Evolutionary conservation across 92 coral and sea anemone genomes (phyloP).

Genomic region (Parazoanthus atlanticus): DNA sequence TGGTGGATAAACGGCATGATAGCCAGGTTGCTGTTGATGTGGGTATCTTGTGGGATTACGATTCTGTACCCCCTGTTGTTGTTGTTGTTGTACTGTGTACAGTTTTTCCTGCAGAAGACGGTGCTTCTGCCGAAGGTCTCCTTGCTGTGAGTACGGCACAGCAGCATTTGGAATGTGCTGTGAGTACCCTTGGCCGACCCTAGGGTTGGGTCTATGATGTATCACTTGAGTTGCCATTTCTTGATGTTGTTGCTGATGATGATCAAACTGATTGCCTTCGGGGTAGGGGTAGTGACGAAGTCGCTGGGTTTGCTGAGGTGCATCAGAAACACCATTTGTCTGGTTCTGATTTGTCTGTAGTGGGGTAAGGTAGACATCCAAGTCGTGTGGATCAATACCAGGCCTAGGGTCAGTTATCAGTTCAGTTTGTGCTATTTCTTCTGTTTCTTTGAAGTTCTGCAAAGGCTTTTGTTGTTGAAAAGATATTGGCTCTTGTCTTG

Average conservation of each 20-base stretch:
- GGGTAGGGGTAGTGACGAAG: slow-evolving; percentile 91
- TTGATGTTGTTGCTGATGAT: slow-evolving; percentile 55
- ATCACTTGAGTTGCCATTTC: slow-evolving; percentile 69
- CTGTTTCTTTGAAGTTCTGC: slow-evolving; percentile 63
- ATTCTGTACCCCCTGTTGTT: slow-evolving; percentile 39
- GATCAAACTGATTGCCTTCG: slow-evolving; percentile 55
- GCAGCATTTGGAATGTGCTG: slow-evolving; percentile 38
- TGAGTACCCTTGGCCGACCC: slow-evolving; percentile 22
- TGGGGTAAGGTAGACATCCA: slow-evolving; percentile 78
- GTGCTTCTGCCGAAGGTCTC: slow-evolving; percentile 50
- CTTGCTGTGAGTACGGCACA: slow-evolving; percentile 37
- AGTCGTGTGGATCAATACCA: slow-evolving; percentile 66
- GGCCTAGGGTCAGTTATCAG: slow-evolving; percentile 54
- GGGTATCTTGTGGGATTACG: slow-evolving; percentile 12
- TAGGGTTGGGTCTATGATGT: slow-evolving; percentile 73
- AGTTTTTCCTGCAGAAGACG: slow-evolving; percentile 54
- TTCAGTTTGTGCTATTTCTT: slow-evolving; percentile 63
- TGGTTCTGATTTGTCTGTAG: slow-evolving; percentile 30
- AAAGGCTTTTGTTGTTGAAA: slow-evolving; percentile 51
- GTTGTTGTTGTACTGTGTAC: slow-evolving; percentile 49
- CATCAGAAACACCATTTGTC: slow-evolving; percentile 34
- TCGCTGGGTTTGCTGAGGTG: slow-evolving; percentile 77
- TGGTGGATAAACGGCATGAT: slow-evolving; percentile 7
- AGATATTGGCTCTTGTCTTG: slow-evolving; percentile 57
- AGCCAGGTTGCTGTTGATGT: slow-evolving; percentile 29